Evolutionary conservation across 30 jellyfish, hydroid and myxozoan species (phyloP).

Genomic region (Chrysaora quinquecirrha): DNA sequence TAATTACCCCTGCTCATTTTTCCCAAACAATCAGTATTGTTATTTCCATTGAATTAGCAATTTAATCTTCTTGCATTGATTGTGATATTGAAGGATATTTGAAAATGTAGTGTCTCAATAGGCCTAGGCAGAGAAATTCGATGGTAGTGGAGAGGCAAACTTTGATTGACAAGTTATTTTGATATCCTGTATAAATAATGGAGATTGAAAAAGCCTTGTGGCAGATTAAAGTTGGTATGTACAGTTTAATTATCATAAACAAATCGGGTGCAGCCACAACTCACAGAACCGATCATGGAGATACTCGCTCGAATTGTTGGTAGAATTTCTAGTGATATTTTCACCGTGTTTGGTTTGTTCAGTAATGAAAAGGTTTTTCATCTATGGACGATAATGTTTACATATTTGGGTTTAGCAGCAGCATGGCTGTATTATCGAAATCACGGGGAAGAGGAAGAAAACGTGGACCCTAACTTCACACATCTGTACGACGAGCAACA

Average conservation of each 20-base stretch:
- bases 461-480: neutral
- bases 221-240: neutral
- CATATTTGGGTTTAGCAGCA: conserved; percentile 62
- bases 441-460: conserved; percentile 35
- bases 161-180: conserved; percentile 3
- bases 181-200: neutral
- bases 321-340: neutral
- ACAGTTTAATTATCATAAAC: neutral
- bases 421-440: conserved; percentile 58
- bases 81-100: no score
- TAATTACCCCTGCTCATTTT: neutral
- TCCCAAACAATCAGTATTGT: neutral
- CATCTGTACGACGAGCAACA: no score
- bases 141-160: no score
- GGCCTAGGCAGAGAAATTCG: no score
- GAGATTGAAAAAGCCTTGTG: neutral
- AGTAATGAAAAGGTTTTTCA: conserved; percentile 30
- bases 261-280: neutral
- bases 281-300: neutral
- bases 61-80: no score
- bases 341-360: conserved; percentile 34
- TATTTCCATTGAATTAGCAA: neutral
- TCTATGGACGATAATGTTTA: conserved; percentile 53
- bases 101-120: no score
- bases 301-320: neutral